phyloP scores from a whole-genome alignment of 2,888 invertebrate species.

The Phorcus lineatus region DNA sequence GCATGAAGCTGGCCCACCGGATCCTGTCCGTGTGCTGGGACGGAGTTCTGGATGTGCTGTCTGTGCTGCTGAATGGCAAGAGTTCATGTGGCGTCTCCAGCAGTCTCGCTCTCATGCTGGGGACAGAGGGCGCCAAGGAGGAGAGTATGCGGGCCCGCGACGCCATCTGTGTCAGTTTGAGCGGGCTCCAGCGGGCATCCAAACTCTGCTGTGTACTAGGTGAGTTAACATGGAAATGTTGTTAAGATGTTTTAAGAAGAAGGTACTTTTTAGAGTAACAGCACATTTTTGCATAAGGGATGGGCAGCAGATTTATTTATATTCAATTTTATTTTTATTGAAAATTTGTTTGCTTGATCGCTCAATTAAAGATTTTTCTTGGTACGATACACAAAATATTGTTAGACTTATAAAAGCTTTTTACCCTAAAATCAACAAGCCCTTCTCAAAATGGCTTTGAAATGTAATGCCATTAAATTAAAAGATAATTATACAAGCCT shows the following conservation, averaged over 20 bases:
- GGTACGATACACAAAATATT: no score
- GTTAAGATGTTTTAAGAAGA: not conserved
- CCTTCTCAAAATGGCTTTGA: no score
- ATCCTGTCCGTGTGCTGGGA: constrained; percentile 94
- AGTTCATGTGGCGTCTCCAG: constrained; percentile 76
- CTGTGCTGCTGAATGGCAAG: constrained; percentile 81
- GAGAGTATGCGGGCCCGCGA: constrained; percentile 80
- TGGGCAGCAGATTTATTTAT: no score
- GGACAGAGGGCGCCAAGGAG: constrained; percentile 76
- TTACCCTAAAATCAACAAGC: no score
- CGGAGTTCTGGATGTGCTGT: constrained; percentile 90
- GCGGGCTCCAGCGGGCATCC: constrained; percentile 93
- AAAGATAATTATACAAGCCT: no score
- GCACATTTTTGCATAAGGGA: no score
- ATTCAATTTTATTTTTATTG: no score
- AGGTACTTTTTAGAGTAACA: no score
- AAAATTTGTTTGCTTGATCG: no score
- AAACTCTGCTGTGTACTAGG: constrained; percentile 90
- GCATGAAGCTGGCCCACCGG: constrained; percentile 77
- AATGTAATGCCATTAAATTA: no score
- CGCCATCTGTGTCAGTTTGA: constrained; percentile 89
- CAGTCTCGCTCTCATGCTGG: constrained; percentile 75
- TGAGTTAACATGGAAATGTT: constrained; percentile 55
- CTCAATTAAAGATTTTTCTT: no score
- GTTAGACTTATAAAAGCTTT: no score